A percentile compares a stretch with the other conserved stretches of the same genome.
phyloP scores from a whole-genome alignment of 2,888 invertebrate genomes.

The Caenorhabditis drosophilae region DNA sequence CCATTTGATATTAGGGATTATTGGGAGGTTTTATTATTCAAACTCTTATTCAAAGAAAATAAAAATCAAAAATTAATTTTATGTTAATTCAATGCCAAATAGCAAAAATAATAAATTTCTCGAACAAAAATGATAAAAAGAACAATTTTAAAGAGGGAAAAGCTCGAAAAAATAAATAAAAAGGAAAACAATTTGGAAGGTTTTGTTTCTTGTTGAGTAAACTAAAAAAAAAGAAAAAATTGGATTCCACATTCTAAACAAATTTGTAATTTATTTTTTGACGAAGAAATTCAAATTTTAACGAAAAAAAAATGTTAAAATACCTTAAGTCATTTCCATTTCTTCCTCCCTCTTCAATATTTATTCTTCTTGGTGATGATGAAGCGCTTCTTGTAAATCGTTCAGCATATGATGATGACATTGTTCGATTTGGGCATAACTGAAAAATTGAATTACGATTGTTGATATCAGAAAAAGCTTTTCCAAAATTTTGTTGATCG shows the following conservation, averaged over 20 bases:
- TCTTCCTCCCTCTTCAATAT: too few relatives aligned
- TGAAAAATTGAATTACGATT: too few relatives aligned
- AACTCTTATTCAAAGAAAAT: not conserved
- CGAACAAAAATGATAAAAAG: not conserved
- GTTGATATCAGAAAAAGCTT: too few relatives aligned
- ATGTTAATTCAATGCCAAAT: too few relatives aligned
- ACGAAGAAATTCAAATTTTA: too few relatives aligned
- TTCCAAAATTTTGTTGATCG: too few relatives aligned
- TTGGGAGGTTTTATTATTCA: not conserved
- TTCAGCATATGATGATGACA: constrained; percentile 18
- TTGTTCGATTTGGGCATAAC: constrained; percentile 32
- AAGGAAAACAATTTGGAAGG: not conserved
- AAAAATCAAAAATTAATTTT: not conserved
- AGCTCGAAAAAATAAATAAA: not conserved
- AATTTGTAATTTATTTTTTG: too few relatives aligned
- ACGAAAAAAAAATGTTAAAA: not conserved
- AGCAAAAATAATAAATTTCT: too few relatives aligned
- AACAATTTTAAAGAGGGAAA: not conserved
- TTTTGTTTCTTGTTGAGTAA: not conserved
- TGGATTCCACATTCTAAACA: too few relatives aligned
- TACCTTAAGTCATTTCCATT: not conserved
- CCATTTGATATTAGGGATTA: not conserved
- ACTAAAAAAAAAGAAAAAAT: not conserved
- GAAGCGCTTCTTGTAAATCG: constrained; percentile 33
- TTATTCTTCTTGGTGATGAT: constrained; percentile 25